Evolutionary conservation across 2,113 vertebrate species (phyloP), one percentile per base, ranked within the genome.

Genomic region (Gymnarchus niloticus): DNA sequence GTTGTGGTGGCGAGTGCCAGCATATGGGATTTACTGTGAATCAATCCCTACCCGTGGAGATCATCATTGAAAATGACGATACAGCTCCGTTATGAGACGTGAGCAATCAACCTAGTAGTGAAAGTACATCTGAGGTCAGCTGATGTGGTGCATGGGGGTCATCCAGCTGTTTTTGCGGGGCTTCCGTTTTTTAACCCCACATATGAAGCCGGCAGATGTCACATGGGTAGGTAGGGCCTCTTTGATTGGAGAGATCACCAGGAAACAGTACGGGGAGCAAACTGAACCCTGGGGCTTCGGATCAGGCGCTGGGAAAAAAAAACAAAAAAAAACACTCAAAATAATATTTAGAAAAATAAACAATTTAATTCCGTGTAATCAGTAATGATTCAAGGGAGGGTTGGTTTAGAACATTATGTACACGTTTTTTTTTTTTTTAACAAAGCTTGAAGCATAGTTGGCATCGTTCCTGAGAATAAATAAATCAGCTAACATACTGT

Each of bases 341-440:
- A 73, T 41, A 73, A 73, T 73, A 41, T 56, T 19, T 28, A 21
- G 25, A 54, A 82, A 82, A 54, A 54, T 56, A 82, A 54, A 82
- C 41, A 56, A 19, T 82, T 10, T 37, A 33, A 28, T 23, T 21
- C 23, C 37, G 80, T 52, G n/a, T 54, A 81, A 81, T 81, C 51
- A 23, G 44, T 33, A 49, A 3, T 21, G 46, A 48, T 81, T 85
- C 84, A 92, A 92, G 88, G 88, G 89, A 41, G 21, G 86, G 88
- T 89, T 91, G 73, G 90, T 92, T 91, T 89, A 88, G 86, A 41
- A 69, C 84, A 88, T 84, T 90, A 87, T 88, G 90, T 90, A 89
- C 78, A 83, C 61, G n/a, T 51, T 80, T 54, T 80, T 41, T 80
- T 89, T 90, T 77, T 86, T 83, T 86, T 65, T 65, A 2, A 65